Base-by-base conservation (phyloP, 2,113 vertebrate genomes). In the Oryzias woworae region DNA sequence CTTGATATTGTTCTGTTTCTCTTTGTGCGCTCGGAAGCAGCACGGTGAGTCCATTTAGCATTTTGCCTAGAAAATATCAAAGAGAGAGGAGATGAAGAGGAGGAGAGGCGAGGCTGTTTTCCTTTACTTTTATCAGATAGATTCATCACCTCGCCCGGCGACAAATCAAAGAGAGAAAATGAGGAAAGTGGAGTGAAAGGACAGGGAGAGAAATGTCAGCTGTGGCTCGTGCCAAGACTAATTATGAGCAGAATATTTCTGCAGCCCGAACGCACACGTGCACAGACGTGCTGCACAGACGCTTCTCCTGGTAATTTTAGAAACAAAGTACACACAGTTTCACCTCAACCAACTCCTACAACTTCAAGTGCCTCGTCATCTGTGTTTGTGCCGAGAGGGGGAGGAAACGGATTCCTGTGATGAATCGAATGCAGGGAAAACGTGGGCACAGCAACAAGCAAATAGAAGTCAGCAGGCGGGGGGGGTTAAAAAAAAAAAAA, bases 391-490 rank as follows among this genome's bases (percentile, higher is more conserved):
- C 77, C 51, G 78, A 81, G 66, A 80, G 80, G 76, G 69, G 76
- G 70, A 53, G 68, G 75, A 87, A 89, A 83, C 81, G 85, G 83
- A 85, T 86, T 74, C 69, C 67, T 71, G 84, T 85, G 87, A 89
- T 89, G 83, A 88, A 90, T 91, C 77, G 84, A 89, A 89, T 53
- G 71, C 50, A 42, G 73, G 73, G 78, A 86, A 85, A 88, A 82
- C 84, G 85, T 85, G 85, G 85, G 76, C 82, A 74, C 55, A 77
- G 80, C 58, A 69, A 87, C 84, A 82, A 88, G 86, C 87, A 91
- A 89, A 90, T 83, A 88, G 71, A 82, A 80, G 82, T 84, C 83
- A 66, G 66, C 66, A 66, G 87, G 87, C 83, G 81, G 75, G 75
- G 60, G 53, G 23, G 63, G 77, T 16, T 48, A 48, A 10, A 31